Base-by-base conservation (phyloP, 2,797 vertebrate species). In the Buphagus erythrorhynchus region DNA sequence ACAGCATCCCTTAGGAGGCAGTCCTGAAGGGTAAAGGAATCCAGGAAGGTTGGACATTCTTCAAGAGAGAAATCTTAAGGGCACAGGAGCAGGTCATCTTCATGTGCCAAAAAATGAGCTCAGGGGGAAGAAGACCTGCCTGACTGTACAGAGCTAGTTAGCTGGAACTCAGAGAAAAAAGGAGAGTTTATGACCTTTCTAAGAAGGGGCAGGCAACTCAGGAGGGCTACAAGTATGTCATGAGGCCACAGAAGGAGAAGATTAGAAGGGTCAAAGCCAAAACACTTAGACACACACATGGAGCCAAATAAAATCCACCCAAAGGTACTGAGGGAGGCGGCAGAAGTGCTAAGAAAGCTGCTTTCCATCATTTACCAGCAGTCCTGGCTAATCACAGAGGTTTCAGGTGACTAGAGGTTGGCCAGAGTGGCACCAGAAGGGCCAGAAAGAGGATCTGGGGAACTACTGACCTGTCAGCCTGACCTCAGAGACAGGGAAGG, bases 51-150 rank as follows among this genome's bases (percentile, higher is more conserved):
- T 55, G 48, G 13, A 42, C 9, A 11, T 15, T 29, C 11, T 43
- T 55, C 42, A n/a, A 25, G n/a, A 82, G 28, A 6, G 13, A 88
- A 55, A 63, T 43, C 6, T n/a, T 49, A 49, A 38, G 29, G 28
- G 13, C 14, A 57, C 8, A 49, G 43, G 20, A 76, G 11, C 13
- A 63, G 19, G 22, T 10, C 0, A 0, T 21, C 4, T n/a, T 54
- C n/a, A 21, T 11, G 3, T 18, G 24, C 36, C 43, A 43, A 57
- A 48, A 75, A n/a, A 63, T 38, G 6, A 76, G n/a, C 71, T 61
- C 24, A 6, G 20, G 11, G 14, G 13, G 11, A 57, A 62, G 35
- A 54, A 24, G 24, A 69, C 5, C 43, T 63, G 14, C 4, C 42
- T 36, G 22, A 33, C 16, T 81, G 22, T 31, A 48, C 18, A 54